Percentiles rank a stretch among this genome's conserved stretches.
Evolutionary conservation across 2,113 vertebrate genomes (phyloP).

Genomic region (Cryptotis parvus): DNA sequence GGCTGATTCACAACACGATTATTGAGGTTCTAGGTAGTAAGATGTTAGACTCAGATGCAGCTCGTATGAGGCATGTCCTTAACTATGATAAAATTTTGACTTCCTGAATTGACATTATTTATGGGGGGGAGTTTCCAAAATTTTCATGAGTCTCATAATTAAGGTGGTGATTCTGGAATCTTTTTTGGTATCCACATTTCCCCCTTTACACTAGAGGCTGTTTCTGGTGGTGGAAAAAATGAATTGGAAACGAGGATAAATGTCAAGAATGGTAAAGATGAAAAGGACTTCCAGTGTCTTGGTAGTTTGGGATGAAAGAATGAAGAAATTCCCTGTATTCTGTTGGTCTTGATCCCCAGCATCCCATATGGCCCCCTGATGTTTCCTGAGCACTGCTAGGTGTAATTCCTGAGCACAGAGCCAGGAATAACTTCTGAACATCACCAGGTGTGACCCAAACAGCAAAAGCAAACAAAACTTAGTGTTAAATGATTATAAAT

Average conservation of each 20-base stretch:
- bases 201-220: neutral
- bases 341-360: too few species aligned
- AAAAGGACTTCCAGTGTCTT: neutral
- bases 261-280: neutral
- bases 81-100: neutral
- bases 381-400: too few species aligned
- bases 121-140: neutral
- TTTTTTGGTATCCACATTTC: neutral
- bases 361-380: too few species aligned
- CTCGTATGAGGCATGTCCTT: neutral
- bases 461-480: too few species aligned
- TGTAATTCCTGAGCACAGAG: too few species aligned
- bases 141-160: neutral
- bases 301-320: constrained; percentile 23
- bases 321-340: neutral
- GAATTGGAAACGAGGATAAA: neutral
- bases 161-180: neutral
- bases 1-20: neutral
- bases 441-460: too few species aligned
- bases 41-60: neutral
- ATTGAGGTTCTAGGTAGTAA: constrained; percentile 14
- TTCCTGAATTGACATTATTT: neutral
- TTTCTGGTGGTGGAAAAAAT: neutral
- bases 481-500: constrained; percentile 35
- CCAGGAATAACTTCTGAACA: too few species aligned